phyloP scores from a whole-genome alignment of 30 jellyfish, hydroid and myxozoan genomes.

The Catostylus mosaicus region DNA sequence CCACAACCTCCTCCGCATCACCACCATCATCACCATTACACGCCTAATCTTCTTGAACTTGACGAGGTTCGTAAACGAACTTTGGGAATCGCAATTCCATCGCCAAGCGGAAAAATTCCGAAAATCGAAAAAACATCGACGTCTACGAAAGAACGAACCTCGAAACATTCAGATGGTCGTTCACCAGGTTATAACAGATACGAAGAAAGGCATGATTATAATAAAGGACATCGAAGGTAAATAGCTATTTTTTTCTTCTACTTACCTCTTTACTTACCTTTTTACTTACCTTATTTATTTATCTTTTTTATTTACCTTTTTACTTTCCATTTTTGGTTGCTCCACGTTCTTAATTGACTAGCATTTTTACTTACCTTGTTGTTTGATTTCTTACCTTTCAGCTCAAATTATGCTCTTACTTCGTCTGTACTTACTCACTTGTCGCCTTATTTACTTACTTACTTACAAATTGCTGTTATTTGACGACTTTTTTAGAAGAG shows the following conservation, averaged over 20 bases:
- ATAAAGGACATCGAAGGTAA: slow-evolving; percentile 60
- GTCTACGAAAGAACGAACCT: not conserved
- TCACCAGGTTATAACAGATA: slow-evolving; percentile 41
- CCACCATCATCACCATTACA: slow-evolving; percentile 50
- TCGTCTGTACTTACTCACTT: too few species aligned
- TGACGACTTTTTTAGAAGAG: slow-evolving; percentile 16
- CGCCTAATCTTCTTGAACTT: slow-evolving; percentile 80
- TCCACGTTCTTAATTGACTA: too few species aligned
- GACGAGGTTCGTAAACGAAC: slow-evolving; percentile 89
- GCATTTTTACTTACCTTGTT: too few species aligned
- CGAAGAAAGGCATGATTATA: slow-evolving; percentile 43
- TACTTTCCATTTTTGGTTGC: too few species aligned
- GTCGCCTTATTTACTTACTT: too few species aligned
- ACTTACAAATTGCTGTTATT: not conserved
- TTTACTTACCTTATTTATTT: too few species aligned
- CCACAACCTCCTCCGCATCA: slow-evolving; percentile 57
- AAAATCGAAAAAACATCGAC: slow-evolving; percentile 41
- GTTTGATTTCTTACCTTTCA: too few species aligned
- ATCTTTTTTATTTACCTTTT: too few species aligned
- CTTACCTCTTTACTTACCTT: too few species aligned
- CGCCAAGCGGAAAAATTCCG: slow-evolving; percentile 79
- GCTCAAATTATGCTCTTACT: too few species aligned
- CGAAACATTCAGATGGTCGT: slow-evolving; percentile 43
- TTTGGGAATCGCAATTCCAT: slow-evolving; percentile 71
- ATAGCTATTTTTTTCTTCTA: too few species aligned